Conservation (phyloP, 2,888 invertebrate species). For the Ormyrus nitidulus region DNA sequence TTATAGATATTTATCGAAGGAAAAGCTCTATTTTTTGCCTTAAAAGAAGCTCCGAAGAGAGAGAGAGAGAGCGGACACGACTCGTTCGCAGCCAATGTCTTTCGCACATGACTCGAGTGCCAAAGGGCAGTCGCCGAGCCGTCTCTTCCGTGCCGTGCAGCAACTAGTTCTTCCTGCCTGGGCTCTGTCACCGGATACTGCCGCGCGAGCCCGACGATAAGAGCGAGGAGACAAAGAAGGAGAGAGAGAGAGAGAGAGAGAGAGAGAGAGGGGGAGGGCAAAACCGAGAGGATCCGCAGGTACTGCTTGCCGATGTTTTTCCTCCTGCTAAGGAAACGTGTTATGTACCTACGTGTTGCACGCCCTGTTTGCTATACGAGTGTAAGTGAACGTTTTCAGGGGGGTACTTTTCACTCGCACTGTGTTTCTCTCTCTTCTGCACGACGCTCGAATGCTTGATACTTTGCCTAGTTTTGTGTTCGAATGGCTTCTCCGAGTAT, state of each 20-base stretch:
- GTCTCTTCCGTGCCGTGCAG: not conserved
- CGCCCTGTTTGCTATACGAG: conserved; percentile 36
- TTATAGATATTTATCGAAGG: conserved; percentile 54
- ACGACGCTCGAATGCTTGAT: too few relatives aligned
- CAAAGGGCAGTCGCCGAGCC: conserved; percentile 11
- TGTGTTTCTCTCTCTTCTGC: too few relatives aligned
- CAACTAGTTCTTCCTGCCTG: conserved; percentile 11
- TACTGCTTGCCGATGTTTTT: conserved; percentile 40
- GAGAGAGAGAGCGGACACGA: conserved; percentile 11
- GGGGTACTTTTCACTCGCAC: too few relatives aligned
- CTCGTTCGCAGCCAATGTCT: conserved; percentile 38
- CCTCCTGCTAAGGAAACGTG: conserved; percentile 35
- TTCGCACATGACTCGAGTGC: conserved; percentile 49
- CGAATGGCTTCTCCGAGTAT: too few relatives aligned
- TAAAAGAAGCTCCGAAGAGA: not conserved
- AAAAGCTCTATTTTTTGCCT: conserved; percentile 40
- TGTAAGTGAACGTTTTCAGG: conserved; percentile 28
- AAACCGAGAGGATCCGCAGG: conserved; percentile 31
- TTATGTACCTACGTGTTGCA: conserved; percentile 52
- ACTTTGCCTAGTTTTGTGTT: too few relatives aligned
- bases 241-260: not conserved
- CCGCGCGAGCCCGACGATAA: not conserved
- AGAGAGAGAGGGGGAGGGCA: not conserved
- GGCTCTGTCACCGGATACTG: not conserved
- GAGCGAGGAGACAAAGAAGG: not conserved